Base-by-base conservation (phyloP, 1,140 invertebrate genomes). In the Asobara japonica region DNA sequence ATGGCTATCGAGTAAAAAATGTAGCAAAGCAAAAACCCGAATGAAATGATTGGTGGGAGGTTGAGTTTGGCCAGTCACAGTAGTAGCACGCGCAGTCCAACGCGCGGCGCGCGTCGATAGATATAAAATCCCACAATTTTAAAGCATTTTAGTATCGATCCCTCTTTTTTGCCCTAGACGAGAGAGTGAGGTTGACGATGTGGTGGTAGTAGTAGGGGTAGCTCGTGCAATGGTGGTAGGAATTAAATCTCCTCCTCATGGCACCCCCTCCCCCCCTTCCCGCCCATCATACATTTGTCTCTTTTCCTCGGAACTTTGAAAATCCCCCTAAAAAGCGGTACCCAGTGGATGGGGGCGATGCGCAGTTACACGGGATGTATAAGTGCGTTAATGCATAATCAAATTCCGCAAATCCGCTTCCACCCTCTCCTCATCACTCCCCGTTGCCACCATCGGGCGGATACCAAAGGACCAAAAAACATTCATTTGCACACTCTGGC, bases 91-190 rank as follows among this genome's bases (percentile, higher is more conserved):
- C 60, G 60, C 60, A 65, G 33, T 68, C 64, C 61, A 38, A 69
- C 33, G 29, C 60, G 77, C 77, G 76, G 74, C 77, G 80, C 71
- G 76, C 78, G 75, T 78, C 79, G 80, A 78, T 82, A 83, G 83
- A 86, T 86, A 87, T 86, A 86, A 87, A 87, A 86, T 84, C 83
- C 86, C 81, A 83, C 81, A 86, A 83, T 87, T 87, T 86, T 85
- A 87, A 87, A 69, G 86, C 86, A 85, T 87, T 87, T 87, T 87
- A 85, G 86, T 87, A 86, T 87, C 86, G 86, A 87, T 87, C 84
- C 83, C 74, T 81, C 83, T 86, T 87, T 86, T 87, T 86, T 69
- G 41, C 72, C 62, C 72, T 74, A 74, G 72, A 70, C 67, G 67
- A 61, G 62, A 69, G 64, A 67, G 65, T 62, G 60, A 62, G 60